phyloP scores from a whole-genome alignment of 1,140 invertebrate species.

The Phocides pigmalion region DNA sequence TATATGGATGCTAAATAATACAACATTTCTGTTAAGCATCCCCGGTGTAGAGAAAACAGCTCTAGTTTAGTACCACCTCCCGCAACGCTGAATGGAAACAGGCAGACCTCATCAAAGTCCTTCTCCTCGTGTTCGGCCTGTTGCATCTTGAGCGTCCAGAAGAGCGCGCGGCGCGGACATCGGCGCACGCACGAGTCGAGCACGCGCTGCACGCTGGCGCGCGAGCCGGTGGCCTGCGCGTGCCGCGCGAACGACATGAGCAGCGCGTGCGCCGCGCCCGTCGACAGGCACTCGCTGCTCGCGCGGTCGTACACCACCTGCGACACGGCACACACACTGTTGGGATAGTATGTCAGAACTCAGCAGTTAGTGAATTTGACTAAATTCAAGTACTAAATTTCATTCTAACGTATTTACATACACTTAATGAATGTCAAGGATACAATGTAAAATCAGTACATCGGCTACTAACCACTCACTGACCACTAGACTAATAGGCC shows the following conservation, averaged over 20 bases:
- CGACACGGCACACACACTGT: background rate
- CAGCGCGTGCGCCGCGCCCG: conserved; percentile 35
- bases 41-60: too few relatives aligned
- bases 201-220: conserved; percentile 50
- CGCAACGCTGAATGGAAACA: too few relatives aligned
- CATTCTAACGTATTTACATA: too few relatives aligned
- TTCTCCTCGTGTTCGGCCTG: conserved; percentile 60
- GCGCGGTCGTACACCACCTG: conserved; percentile 72
- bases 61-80: too few relatives aligned
- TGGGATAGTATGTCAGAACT: conserved; percentile 2
- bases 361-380: too few relatives aligned
- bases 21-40: too few relatives aligned
- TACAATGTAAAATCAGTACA: too few relatives aligned
- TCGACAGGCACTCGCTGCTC: conserved; percentile 48
- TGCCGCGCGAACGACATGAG: conserved; percentile 45
- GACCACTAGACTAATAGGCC: too few relatives aligned
- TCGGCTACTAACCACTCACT: too few relatives aligned
- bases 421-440: too few relatives aligned
- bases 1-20: too few relatives aligned
- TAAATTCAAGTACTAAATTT: too few relatives aligned
- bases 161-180: conserved; percentile 41
- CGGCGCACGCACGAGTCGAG: conserved; percentile 52
- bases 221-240: conserved; percentile 44
- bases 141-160: conserved; percentile 66
- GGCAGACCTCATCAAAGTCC: conserved; percentile 53